phyloP scores from a whole-genome alignment of 2,888 invertebrate genomes.

The Archips crataeganus region DNA sequence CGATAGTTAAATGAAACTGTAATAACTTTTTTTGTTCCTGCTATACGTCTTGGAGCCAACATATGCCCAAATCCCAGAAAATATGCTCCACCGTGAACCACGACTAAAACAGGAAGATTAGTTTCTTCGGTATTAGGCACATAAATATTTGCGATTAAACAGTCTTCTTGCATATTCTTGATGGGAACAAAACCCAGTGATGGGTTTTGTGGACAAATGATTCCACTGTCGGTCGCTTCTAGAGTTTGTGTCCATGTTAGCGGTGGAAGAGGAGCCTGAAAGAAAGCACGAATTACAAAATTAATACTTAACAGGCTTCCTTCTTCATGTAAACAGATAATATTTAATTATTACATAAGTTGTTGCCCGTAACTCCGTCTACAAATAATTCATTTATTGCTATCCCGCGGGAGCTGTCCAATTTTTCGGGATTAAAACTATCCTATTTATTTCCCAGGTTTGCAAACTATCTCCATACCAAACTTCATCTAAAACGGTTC shows the following conservation, averaged over 20 bases:
- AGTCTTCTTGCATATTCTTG: constrained; percentile 7
- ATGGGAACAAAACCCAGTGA: neutral
- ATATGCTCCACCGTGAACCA: constrained; percentile 25
- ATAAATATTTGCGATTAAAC: constrained; percentile 21
- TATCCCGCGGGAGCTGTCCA: too few relatives aligned
- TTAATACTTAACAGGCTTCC: neutral
- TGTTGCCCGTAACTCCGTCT: too few relatives aligned
- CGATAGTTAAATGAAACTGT: constrained; percentile 40
- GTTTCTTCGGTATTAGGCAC: constrained; percentile 8
- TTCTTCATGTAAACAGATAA: too few relatives aligned
- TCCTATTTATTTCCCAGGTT: too few relatives aligned
- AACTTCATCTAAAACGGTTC: too few relatives aligned
- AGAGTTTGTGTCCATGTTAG: constrained; percentile 5
- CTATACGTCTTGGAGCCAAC: constrained; percentile 6
- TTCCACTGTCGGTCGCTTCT: constrained; percentile 12
- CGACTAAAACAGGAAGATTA: constrained; percentile 17
- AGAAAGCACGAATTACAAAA: neutral
- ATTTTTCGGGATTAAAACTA: too few relatives aligned
- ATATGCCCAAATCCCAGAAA: neutral
- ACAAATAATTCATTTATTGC: too few relatives aligned
- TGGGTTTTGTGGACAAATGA: constrained; percentile 2
- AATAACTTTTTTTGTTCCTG: constrained; percentile 11
- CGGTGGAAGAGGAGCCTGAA: constrained; percentile 11
- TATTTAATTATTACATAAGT: too few relatives aligned
- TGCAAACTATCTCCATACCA: too few relatives aligned